Base-by-base conservation (phyloP, 2,888 invertebrate species). In the Heliconius sara region DNA sequence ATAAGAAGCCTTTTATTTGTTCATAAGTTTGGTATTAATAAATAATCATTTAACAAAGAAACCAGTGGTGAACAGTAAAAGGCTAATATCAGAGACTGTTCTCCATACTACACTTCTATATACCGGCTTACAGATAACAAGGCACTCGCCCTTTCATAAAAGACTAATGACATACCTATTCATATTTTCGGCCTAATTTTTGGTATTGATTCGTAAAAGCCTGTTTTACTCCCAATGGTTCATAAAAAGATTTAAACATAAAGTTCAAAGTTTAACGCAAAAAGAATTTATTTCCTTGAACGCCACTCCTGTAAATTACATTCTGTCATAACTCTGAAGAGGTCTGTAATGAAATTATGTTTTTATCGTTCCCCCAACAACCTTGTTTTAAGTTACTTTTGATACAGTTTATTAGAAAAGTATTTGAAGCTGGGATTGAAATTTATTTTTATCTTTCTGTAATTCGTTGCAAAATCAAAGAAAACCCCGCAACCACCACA, bases 291-390 rank as follows among this genome's bases (percentile, higher is more conserved):
- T 81, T 81, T 81, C 78, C 81, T 78, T 72, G 79, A 81, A 81
- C 82, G 79, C 70, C 81, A 80, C 82, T 80, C 79, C 80, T 81
- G 76, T 79, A 83, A 83, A 83, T 83, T 83, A 81, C 82, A 76
- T 82, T 81, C 76, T 80, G 79, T 78, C 81, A 80, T 82, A 83
- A 81, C 80, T 82, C 76, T 70, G 77, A 80, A 82, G 83, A 81
- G 82, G 57, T 75, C 76, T 78, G 66, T 83, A 82, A 81, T 82
- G 79, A 82, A 83, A 82, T 83, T 82, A 83, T 83, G 78, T 81
- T 83, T 82, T 82, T 80, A 83, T 81, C 79, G 79, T 75, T 82
- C 74, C 79, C 79, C 72, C 30, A 34, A 34, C 34, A 73, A 80
- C 80, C 71, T 78, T 72, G 80, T 82, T 81, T 77, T 57, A 81